Base-by-base conservation (phyloP, 2,888 invertebrate genomes). In the Abrostola tripartita region DNA sequence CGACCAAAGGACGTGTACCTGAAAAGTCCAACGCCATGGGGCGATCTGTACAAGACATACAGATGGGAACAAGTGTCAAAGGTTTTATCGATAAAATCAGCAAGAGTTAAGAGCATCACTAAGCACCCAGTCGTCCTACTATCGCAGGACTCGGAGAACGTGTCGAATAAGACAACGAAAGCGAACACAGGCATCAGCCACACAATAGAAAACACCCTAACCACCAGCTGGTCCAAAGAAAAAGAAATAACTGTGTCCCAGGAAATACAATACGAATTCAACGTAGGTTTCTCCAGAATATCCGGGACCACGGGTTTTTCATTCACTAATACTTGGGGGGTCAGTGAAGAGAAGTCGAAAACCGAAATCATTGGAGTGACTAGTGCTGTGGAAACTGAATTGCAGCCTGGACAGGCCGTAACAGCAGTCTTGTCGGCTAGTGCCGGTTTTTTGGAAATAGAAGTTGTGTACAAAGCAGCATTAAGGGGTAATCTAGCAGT, bases 1-100 rank as follows among this genome's bases (percentile, higher is more conserved):
- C 80, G 73, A 62, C 90, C 93, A 0, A 86, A 67, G 2, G 78
- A 81, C 6, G 81, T 87, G 0, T 93, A 83, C 55, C 64, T 91
- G 7, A 85, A 82, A 78, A 90, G 90, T 55, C 93, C 92, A 0
- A 93, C 93, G 0, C 92, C 92, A 0, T 92, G 93, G 92, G 89
- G 88, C 0, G 92, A 93, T 76, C 78, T 93, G 5, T 93, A 90
- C 65, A 83, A 86, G 54, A 85, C 61, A 49, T 88, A 89, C 57
- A 78, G 85, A 35, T 93, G 92, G 92, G 88, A 92, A 62, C 85
- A 87, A 75, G 85, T 92, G 0, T 80, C 82, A 0, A 85, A 82
- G 68, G 78, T 89, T 0, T 35, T 91, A 12, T 69, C 81, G 4
- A 70, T 89, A 42, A 86, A 88, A 81, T 88, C 87, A 0, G 88